Evolutionary conservation across 2,797 vertebrate genomes (phyloP).

Genomic region (Clarias laeviceps): DNA sequence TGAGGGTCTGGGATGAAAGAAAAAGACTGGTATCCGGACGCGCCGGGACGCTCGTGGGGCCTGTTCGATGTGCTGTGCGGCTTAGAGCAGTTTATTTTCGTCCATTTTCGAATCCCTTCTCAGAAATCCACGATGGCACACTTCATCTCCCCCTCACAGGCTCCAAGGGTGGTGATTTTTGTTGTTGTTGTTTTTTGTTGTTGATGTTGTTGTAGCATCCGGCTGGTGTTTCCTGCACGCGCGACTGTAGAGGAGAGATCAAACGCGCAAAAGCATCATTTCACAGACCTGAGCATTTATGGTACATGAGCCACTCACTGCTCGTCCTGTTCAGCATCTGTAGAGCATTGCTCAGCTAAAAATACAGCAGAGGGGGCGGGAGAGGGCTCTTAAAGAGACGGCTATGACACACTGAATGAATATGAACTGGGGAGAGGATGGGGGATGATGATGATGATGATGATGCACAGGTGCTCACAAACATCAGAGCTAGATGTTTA

Average conservation of each 20-base stretch:
- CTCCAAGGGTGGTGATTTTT: conserved; percentile 43
- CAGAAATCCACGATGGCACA: conserved; percentile 65
- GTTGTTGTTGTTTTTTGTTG: no score
- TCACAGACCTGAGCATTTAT: not conserved
- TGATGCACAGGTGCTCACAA: conserved; percentile 36
- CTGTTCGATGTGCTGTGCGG: conserved; percentile 40
- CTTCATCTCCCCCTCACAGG: conserved; percentile 59
- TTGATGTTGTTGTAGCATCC: conserved; percentile 64
- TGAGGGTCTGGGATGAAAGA: conserved; percentile 69
- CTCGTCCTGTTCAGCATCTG: conserved; percentile 69
- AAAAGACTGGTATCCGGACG: not conserved
- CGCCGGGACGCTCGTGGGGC: conserved; percentile 40
- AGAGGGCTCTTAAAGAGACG: conserved; percentile 78
- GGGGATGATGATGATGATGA: no score
- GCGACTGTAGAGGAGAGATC: conserved; percentile 53
- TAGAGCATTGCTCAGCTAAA: conserved; percentile 80
- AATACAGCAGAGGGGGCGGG: conserved; percentile 78
- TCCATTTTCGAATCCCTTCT: conserved; percentile 63
- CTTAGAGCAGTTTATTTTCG: conserved; percentile 54
- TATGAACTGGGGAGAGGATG: not conserved
- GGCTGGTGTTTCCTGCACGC: conserved; percentile 50
- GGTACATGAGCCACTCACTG: conserved; percentile 54
- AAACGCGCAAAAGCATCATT: not conserved
- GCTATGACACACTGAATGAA: conserved; percentile 62
- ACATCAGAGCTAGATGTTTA: not conserved